Evolutionary conservation across 2,797 vertebrate genomes (phyloP), one percentile per base, ranked within the genome.

Genomic region (Melanotaenia trifasciata): DNA sequence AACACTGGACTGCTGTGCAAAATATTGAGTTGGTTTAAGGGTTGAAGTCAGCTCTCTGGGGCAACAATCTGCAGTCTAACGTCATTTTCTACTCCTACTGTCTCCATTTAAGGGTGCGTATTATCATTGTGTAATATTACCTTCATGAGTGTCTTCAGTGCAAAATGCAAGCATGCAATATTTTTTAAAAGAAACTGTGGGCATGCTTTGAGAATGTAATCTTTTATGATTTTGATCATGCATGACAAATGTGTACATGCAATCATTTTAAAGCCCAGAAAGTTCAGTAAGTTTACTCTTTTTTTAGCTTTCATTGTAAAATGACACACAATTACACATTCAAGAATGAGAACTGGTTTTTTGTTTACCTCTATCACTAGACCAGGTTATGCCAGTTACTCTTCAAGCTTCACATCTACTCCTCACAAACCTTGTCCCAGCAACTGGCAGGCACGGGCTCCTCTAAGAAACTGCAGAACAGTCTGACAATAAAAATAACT

Each of bases 401-500:
- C n/a, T 47, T 5, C 12, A 14, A 54, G 51, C 22, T 56, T 16
- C 53, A 28, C 26, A 56, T 56, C 13, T 14, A 30, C 24, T 56
- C 53, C 28, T 2, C 4, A 30, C 53, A 16, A 56, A 28, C 26
- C 24, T 56, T 56, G 12, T 26, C 26, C 53, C 53, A 63, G 28
- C 10, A 47, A 13, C 32, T 28, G 16, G 12, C 28, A 50, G 18
- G 26, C 1, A n/a, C n/a, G 26, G 40, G 28, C 28, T 63, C 24
- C 24, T 30, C 60, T 30, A 30, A 45, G 26, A 16, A 45, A 26
- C 26, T 47, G 26, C 16, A 30, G 1, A 45, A 43, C 40, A n/a
- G 26, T 63, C 40, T 47, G 26, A 32, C 28, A 63, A 63, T n/a
- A 47, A 30, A 45, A 47, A 63, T 32, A 47, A 40, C 13, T 56